phyloP scores from a whole-genome alignment of 2,113 vertebrate genomes.

The Xiphorhynchus elegans region DNA sequence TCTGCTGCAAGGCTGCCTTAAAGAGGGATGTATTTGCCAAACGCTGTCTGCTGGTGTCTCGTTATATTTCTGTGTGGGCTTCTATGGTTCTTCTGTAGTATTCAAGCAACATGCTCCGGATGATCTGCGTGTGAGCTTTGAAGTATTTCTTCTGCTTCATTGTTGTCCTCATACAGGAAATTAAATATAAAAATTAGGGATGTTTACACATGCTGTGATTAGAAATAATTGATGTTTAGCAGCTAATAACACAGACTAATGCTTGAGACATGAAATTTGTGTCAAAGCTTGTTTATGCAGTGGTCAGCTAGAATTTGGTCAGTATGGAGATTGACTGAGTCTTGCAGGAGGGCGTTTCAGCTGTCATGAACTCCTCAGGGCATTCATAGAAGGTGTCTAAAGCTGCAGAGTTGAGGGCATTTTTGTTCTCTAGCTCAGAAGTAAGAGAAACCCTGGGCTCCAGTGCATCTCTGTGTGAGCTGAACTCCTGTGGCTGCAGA shows the following conservation, averaged over 20 bases:
- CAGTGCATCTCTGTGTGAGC: no score
- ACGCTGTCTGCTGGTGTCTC: neutral
- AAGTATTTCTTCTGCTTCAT: neutral
- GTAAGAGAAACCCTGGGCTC: neutral
- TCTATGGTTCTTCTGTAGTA: neutral
- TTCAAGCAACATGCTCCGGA: neutral
- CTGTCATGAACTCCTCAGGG: neutral
- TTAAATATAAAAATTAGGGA: neutral
- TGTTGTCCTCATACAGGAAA: neutral
- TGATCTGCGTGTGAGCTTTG: neutral
- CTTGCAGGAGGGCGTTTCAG: neutral
- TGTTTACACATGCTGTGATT: neutral
- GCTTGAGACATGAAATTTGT: neutral
- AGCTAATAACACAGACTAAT: neutral
- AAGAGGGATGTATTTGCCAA: neutral
- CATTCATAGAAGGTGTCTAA: neutral
- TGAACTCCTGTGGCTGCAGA: neutral
- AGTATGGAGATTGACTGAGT: neutral
- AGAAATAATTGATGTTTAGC: neutral
- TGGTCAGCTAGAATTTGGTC: neutral
- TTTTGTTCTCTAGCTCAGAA: neutral
- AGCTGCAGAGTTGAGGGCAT: rapidly evolving
- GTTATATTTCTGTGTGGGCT: neutral
- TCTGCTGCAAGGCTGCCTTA: neutral
- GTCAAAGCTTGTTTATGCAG: neutral